Base-by-base conservation (phyloP, 2,797 vertebrate genomes). In the Tamandua tetradactyla region DNA sequence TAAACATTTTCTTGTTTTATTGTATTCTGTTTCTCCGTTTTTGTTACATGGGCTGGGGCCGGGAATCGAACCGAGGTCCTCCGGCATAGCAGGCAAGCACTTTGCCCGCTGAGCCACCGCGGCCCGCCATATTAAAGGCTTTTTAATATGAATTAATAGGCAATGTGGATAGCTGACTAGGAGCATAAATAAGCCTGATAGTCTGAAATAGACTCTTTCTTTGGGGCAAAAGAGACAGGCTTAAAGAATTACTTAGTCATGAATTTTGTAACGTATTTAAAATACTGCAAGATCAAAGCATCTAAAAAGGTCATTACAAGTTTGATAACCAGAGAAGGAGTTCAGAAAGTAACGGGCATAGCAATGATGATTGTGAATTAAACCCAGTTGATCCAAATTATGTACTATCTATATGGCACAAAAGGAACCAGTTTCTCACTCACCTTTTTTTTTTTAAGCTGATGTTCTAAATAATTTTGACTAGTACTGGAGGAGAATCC, bases 391-490 rank as follows among this genome's bases (percentile, higher is more conserved):
- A 49, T 93, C 35, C 78, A 85, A 92, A 96, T 95, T 61, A 64
- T 23, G 61, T 71, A 92, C 68, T 74, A 81, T 89, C 74, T 89
- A 42, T 72, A 79, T 72, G 90, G 84, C 32, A 69, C 42, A 30
- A 61, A 96, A 91, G 68, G 57, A 81, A 92, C 96, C 62, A 80
- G n/a, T n/a, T n/a, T n/a, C n/a, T n/a, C n/a, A n/a, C n/a, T n/a
- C n/a, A n/a, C 10, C 0, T 64, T 7, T 68, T 97, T 96, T 94
- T 96, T 82, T 95, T 96, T 91, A 96, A 89, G 42, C 55, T 3
- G 69, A 90, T 57, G 89, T 92, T 61, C 71, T 97, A 81, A 96
- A 84, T 94, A 95, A 94, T 90, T 88, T 61, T 91, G 92, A 92
- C 88, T 23, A 95, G 61, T 55, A 42, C n/a, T 79, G 61, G 52